Conservation (phyloP, 1,140 invertebrate species). For the Bombus confusus region DNA sequence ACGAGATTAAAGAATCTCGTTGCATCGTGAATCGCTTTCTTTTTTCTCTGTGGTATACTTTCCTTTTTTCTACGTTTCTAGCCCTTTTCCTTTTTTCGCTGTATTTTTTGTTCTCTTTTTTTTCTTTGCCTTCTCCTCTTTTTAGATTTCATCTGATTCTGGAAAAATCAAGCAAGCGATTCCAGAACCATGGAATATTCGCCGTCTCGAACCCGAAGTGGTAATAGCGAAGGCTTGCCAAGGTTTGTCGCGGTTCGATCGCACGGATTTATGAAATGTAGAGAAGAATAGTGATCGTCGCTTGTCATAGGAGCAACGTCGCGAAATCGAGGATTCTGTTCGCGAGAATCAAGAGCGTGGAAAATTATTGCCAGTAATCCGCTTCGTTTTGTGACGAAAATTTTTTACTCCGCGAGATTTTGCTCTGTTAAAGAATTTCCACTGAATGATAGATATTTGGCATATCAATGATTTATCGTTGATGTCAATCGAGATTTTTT, state of each 20-base stretch:
- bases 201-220: not conserved
- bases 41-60: slow-evolving; percentile 3
- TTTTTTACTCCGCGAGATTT: not conserved
- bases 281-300: not conserved
- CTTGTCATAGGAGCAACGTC: too few species aligned
- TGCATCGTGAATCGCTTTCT: slow-evolving; percentile 35
- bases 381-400: slow-evolving; percentile 1
- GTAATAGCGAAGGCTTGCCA: slow-evolving; percentile 8
- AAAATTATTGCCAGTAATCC: slow-evolving; percentile 17
- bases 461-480: not conserved
- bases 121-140: not conserved
- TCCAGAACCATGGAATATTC: slow-evolving; percentile 1
- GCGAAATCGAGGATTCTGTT: not conserved
- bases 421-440: not conserved
- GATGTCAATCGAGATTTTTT: too few species aligned
- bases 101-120: not conserved
- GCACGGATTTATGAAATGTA: not conserved
- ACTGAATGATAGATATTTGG: not conserved
- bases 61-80: slow-evolving; percentile 17
- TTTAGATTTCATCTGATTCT: not conserved
- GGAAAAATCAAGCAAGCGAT: slow-evolving; percentile 9
- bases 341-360: not conserved
- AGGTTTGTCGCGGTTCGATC: not conserved
- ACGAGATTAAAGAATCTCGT: slow-evolving; percentile 63
- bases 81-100: too few species aligned